A percentile compares a stretch with the other conserved stretches of the same genome.
Conservation (phyloP, 2,888 invertebrate genomes). For the Alentia gelatinosa region DNA sequence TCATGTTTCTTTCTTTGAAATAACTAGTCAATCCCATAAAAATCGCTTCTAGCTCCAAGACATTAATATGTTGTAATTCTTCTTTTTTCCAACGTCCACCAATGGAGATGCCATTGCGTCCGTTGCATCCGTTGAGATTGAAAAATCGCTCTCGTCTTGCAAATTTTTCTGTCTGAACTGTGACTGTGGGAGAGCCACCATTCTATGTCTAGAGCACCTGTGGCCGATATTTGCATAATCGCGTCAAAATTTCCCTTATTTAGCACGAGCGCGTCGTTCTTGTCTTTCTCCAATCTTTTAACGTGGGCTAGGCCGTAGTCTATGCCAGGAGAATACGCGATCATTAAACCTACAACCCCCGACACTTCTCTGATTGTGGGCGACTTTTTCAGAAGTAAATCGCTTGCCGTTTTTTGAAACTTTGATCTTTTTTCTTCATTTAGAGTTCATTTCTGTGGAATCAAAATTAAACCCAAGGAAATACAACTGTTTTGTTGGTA, state of each 20-base stretch:
- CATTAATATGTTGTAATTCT: constrained; percentile 35
- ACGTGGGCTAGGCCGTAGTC: not conserved
- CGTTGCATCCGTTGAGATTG: not conserved
- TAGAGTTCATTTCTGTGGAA: constrained; percentile 59
- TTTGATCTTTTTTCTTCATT: constrained; percentile 19
- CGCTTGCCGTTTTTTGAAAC: not conserved
- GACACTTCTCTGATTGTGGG: constrained; percentile 46
- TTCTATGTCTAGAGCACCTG: not conserved
- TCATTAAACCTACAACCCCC: constrained; percentile 2
- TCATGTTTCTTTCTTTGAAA: not conserved
- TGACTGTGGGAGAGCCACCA: not conserved
- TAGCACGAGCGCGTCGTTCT: not conserved
- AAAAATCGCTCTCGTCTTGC: not conserved
- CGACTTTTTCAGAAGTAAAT: not conserved
- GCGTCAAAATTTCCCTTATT: not conserved
- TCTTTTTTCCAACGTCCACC: not conserved
- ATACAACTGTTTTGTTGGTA: constrained; percentile 55
- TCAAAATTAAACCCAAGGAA: constrained; percentile 63
- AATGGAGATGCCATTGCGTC: not conserved
- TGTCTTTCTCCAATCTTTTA: not conserved
- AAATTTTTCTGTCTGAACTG: not conserved
- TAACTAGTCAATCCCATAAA: not conserved
- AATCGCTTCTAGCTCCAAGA: constrained; percentile 43
- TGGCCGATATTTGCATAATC: not conserved
- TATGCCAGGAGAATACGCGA: constrained; percentile 9